Evolutionary conservation across 2,888 invertebrate genomes (phyloP), one percentile per base, ranked within the genome.

Genomic region (Strigamia maritima): DNA sequence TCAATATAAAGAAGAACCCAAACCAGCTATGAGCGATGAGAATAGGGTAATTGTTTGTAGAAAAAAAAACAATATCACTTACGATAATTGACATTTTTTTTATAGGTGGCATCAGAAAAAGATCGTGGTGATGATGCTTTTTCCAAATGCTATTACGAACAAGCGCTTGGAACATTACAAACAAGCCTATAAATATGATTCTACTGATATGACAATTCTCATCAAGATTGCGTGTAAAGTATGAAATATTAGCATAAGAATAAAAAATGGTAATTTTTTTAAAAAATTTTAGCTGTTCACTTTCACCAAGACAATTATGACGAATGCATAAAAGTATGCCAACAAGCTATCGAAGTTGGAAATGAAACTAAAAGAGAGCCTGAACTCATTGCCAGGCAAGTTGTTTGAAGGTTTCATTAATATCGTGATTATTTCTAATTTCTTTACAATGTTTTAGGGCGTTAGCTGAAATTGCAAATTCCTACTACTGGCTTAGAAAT

Each of bases 331-430:
- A 91, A 92, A 82, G 91, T 92, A 82, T 99, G 99, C 86, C 93
- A 97, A 84, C 94, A 93, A 83, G 98, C 94, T 0, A 93, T 98
- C 82, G 97, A 98, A 83, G 88, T 98, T 80, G 99, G 99, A 0
- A 90, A 98, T 83, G 98, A 98, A 87, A 97, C 97, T 86, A 90
- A 98, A 80, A 97, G 98, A 2, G 98, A 99, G 86, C 99, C 94
- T 85, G 97, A 97, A 87, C 88, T 97, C 81, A 97, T 99, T 85
- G 97, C 99, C 0, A 99, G 98, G 88, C 89, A 83, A 83, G 85
- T 82, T 65, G 12, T 35, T 3, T 16, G 4, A 6, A 26, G 38
- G 80, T 24, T 38, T 31, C 35, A 35, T 35, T 6, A 6, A 10
- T 35, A 6, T 35, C n/a, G 26, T 26, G 24, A 74, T n/a, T 31